Conservation (phyloP, 2,888 invertebrate species). For the Cantharis rufa region DNA sequence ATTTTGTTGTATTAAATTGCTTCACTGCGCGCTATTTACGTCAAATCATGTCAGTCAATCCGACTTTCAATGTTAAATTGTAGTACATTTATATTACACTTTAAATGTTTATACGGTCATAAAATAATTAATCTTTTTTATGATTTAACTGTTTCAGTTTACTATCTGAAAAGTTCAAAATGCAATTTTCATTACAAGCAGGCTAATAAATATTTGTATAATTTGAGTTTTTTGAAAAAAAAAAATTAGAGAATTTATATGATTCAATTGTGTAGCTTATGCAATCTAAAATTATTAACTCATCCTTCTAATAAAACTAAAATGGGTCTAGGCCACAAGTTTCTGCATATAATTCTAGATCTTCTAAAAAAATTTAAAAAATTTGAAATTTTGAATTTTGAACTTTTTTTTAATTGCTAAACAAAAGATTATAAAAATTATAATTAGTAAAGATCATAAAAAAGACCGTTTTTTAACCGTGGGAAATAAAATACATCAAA, state of each 20-base stretch:
- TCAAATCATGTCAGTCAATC: not conserved
- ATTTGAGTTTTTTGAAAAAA: not conserved
- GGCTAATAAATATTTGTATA: not conserved
- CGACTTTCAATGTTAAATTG: constrained; percentile 1
- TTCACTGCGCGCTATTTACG: constrained; percentile 1
- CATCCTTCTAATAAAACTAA: too few species aligned
- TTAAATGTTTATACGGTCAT: not conserved
- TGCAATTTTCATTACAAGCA: not conserved
- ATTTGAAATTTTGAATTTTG: too few species aligned
- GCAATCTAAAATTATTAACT: too few species aligned
- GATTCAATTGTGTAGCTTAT: not conserved
- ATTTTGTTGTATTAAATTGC: not conserved
- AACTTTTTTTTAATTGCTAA: too few species aligned
- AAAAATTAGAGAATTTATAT: not conserved
- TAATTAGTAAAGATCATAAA: too few species aligned
- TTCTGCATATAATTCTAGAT: too few species aligned
- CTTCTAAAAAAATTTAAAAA: too few species aligned
- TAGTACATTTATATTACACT: not conserved
- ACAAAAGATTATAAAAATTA: too few species aligned
- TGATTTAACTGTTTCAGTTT: not conserved
- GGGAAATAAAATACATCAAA: too few species aligned
- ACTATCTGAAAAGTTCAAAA: not conserved
- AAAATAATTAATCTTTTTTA: not conserved
- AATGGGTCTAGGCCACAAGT: too few species aligned
- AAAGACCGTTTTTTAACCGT: too few species aligned